Evolutionary conservation across 2,797 vertebrate genomes (phyloP).

Genomic region (Squalus acanthias): DNA sequence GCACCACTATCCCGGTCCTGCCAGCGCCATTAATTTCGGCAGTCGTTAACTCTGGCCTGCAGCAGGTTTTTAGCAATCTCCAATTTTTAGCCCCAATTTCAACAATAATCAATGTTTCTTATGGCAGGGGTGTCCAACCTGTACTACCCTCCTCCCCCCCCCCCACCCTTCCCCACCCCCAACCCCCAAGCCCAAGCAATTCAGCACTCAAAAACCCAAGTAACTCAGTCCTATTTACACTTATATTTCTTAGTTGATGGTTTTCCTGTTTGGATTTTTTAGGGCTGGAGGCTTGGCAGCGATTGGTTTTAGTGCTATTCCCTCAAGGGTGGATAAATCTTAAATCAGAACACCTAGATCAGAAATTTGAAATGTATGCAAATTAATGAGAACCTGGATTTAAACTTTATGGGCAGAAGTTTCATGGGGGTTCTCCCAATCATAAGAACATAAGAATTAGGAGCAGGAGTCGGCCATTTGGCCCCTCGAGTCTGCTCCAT

Average conservation of each 20-base stretch:
- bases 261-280: background rate
- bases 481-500: too few species aligned
- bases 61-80: too few species aligned
- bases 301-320: background rate
- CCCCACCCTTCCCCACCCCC: too few species aligned
- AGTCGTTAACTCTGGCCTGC: too few species aligned
- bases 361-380: background rate
- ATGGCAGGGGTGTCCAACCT: background rate
- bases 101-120: background rate
- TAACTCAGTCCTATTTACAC: background rate
- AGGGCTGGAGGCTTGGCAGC: background rate
- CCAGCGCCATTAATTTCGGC: too few species aligned
- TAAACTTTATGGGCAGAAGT: background rate
- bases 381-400: background rate
- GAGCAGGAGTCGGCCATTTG: too few species aligned
- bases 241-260: background rate
- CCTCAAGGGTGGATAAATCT: background rate
- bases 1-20: too few species aligned
- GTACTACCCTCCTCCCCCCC: background rate
- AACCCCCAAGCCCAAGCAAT: background rate
- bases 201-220: background rate
- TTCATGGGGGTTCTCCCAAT: background rate
- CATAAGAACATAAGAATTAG: too few species aligned
- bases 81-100: too few species aligned
- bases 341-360: background rate